phyloP scores from a whole-genome alignment of 2,888 invertebrate species.

The Trisateles emortualis region DNA sequence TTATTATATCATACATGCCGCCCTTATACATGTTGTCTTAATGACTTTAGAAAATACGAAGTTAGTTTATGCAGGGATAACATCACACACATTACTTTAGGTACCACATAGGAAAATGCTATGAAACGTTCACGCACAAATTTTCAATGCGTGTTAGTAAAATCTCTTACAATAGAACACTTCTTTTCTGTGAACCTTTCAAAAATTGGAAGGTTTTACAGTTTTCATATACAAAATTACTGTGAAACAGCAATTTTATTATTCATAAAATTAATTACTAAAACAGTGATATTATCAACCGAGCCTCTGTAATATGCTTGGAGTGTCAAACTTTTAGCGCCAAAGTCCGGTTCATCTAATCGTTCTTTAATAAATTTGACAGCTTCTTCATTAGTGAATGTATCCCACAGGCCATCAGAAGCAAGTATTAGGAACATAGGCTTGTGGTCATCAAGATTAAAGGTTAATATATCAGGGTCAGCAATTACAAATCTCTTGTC shows the following conservation, averaged over 20 bases:
- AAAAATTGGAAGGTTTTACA: conserved; percentile 36
- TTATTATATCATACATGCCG: background rate
- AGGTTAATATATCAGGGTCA: conserved; percentile 97
- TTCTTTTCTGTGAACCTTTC: conserved; percentile 29
- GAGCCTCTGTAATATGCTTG: conserved; percentile 97
- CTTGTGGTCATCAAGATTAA: conserved; percentile 94
- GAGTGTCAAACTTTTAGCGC: conserved; percentile 96
- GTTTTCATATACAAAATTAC: conserved; percentile 39
- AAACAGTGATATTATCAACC: conserved; percentile 97
- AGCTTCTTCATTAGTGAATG: conserved; percentile 97
- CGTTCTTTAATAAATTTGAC: conserved; percentile 95
- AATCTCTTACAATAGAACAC: conserved; percentile 26
- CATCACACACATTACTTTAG: conserved; percentile 29
- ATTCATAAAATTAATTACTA: conserved; percentile 94
- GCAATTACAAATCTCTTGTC: conserved; percentile 97
- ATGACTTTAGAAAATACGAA: conserved; percentile 5
- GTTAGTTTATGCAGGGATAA: conserved; percentile 24
- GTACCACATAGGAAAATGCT: conserved; percentile 25
- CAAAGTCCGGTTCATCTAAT: conserved; percentile 94
- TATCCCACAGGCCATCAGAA: conserved; percentile 98
- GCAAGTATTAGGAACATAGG: conserved; percentile 97
- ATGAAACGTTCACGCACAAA: conserved; percentile 17
- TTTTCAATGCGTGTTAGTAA: conserved; percentile 23
- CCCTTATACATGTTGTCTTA: background rate
- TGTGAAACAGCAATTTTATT: conserved; percentile 62